Evolutionary conservation across 2,888 invertebrate genomes (phyloP).

Genomic region (Mimumesa dahlbomi): DNA sequence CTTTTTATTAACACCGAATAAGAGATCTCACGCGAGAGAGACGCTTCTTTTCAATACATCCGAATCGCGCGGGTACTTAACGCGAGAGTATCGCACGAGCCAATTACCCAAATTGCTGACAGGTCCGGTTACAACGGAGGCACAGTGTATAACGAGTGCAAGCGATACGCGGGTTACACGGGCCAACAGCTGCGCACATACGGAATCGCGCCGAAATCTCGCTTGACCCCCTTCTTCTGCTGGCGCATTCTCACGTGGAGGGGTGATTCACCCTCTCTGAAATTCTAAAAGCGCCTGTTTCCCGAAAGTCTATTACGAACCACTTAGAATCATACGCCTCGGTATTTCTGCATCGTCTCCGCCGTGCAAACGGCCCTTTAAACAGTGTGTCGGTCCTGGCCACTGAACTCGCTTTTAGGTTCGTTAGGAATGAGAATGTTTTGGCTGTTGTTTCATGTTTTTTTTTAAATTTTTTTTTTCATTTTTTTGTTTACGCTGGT

Average conservation of each 20-base stretch:
- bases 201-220: conserved; percentile 52
- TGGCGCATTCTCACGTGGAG: conserved; percentile 54
- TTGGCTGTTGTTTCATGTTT: conserved; percentile 22
- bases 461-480: no score
- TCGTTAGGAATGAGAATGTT: conserved; percentile 28
- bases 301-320: conserved; percentile 68
- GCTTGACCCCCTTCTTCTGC: conserved; percentile 54
- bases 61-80: no score
- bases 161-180: not conserved
- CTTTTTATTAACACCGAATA: no score
- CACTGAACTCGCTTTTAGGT: conserved; percentile 48
- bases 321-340: conserved; percentile 59
- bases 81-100: no score
- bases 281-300: conserved; percentile 66
- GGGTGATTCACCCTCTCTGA: conserved; percentile 63
- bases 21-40: no score
- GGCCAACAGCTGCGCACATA: conserved; percentile 56
- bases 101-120: conserved; percentile 46
- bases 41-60: no score
- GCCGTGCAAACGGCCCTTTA: conserved; percentile 28
- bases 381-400: conserved; percentile 24
- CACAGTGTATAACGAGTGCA: not conserved
- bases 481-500: no score
- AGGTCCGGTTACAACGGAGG: conserved; percentile 1
- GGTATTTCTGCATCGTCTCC: conserved; percentile 40